Evolutionary conservation across 1,140 invertebrate genomes (phyloP).

Genomic region (Zophobas atratus): DNA sequence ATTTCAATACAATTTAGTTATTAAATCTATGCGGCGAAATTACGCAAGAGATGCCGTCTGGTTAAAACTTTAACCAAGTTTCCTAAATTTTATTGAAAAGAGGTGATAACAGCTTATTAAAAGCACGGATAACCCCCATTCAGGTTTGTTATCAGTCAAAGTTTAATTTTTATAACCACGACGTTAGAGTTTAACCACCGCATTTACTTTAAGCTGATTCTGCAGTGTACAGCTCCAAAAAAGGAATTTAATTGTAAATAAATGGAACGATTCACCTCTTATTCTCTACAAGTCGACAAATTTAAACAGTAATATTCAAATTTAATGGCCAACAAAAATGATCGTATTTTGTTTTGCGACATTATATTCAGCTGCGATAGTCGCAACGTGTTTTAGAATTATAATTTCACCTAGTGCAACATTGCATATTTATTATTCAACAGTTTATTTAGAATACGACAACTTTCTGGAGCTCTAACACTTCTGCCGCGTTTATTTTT

Average conservation of each 20-base stretch:
- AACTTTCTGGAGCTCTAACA: not conserved
- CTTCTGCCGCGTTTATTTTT: not conserved
- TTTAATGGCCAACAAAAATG: not conserved
- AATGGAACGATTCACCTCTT: constrained; percentile 5
- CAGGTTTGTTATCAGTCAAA: not conserved
- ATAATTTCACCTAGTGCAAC: no score
- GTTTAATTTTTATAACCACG: not conserved
- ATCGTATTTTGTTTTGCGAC: no score
- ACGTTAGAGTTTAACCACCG: not conserved
- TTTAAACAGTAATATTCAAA: constrained; percentile 1
- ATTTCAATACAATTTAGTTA: not conserved
- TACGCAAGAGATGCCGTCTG: constrained; percentile 7
- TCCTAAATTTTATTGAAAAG: constrained; percentile 1
- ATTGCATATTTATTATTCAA: not conserved
- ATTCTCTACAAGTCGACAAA: not conserved
- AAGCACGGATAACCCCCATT: not conserved
- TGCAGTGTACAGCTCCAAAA: not conserved
- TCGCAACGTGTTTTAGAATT: no score
- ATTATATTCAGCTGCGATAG: no score
- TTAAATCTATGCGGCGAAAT: constrained; percentile 8
- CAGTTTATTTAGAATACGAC: not conserved
- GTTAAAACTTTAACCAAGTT: not conserved
- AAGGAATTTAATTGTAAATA: constrained; percentile 3
- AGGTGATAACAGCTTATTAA: constrained; percentile 16
- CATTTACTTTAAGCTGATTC: constrained; percentile 17